Evolutionary conservation across 2,113 vertebrate species (phyloP).

Genomic region (Phyllostomus discolor): DNA sequence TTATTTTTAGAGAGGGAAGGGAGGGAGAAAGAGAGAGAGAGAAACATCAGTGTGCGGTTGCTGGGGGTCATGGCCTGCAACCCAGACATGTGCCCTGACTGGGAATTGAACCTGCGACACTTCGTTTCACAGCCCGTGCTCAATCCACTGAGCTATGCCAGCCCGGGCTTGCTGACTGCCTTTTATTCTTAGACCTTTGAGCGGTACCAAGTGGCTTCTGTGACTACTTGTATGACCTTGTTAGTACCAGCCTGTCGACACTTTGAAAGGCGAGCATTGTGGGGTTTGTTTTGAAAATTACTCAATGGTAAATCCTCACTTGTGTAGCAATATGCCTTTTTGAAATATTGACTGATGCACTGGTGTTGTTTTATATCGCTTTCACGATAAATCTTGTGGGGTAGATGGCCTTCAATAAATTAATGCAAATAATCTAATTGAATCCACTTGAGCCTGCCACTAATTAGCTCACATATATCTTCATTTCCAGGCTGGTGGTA

Average conservation of each 20-base stretch:
- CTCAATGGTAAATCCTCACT: conserved; percentile 32
- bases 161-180: background rate
- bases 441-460: background rate
- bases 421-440: conserved; percentile 40
- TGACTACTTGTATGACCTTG: background rate
- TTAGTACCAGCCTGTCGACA: conserved; percentile 23
- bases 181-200: background rate
- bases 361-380: conserved; percentile 30
- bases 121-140: no score
- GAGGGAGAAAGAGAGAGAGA: no score
- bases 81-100: no score
- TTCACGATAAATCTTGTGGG: conserved; percentile 14
- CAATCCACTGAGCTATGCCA: no score
- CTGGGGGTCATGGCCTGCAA: no score
- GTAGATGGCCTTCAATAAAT: background rate
- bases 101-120: no score
- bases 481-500: background rate
- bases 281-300: conserved; percentile 54
- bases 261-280: background rate
- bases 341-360: conserved; percentile 14
- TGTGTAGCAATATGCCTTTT: background rate
- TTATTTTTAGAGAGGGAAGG: no score
- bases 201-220: background rate
- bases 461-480: conserved; percentile 24
- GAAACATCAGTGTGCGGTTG: no score